Evolutionary conservation across 2,113 vertebrate genomes (phyloP), one percentile per base, ranked within the genome.

Genomic region (Clarias batrachus): DNA sequence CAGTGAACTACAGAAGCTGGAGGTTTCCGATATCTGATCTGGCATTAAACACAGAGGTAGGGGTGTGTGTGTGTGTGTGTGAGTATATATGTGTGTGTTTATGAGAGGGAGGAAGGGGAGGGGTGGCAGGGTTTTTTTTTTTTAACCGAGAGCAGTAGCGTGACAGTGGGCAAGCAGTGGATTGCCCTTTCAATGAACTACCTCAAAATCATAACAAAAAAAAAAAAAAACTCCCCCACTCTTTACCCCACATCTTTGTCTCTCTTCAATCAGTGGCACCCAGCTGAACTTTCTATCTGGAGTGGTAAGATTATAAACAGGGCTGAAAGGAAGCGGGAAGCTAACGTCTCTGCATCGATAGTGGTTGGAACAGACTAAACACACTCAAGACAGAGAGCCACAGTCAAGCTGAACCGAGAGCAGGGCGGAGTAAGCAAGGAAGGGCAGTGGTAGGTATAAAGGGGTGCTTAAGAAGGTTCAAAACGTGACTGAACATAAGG

Each of bases 11-110:
- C 54, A 41, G 83, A 71, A 59, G 83, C 66, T 78, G 63, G 66
- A 86, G 68, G 83, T 82, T 82, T 77, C 27, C 81, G 86, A 90
- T 85, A 90, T 88, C 79, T 87, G 89, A 90, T 91, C 88, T 87
- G 85, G 63, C 84, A 84, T 62, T 59, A 56, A 81, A 23, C 76
- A 27, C 48, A 57, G n/a, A 16, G 59, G 57, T 62, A 17, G 52
- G 65, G 25, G 37, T 59, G 21, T 66, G 41, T 59, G 41, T 41
- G 68, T 78, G 30, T 60, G 23, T 71, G 70, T 41, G 6, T 56
- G 27, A 70, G 60, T 65, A 62, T 70, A 65, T 52, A 21, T 62
- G 78, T 76, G 65, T 85, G 83, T 62, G 54, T 33, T 25, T 81
- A 37, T 56, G 14, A 56, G 23, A 48, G 27, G 37, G 76, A 33